Conservation (phyloP, 2,113 vertebrate genomes). For the Mobula hypostoma region DNA sequence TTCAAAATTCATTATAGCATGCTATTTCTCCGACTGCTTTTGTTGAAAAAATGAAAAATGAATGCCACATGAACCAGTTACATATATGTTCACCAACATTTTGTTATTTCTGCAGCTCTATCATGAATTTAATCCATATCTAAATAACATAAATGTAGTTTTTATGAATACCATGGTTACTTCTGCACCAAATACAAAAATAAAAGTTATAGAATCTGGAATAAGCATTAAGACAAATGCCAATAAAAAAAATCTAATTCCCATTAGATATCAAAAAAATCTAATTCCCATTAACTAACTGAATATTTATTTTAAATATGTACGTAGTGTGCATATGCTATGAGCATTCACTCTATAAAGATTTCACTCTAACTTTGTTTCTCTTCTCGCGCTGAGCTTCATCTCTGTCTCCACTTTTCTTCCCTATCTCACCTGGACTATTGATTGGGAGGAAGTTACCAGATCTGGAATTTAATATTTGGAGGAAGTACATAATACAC, state of each 20-base stretch:
- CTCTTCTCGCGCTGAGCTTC: background rate
- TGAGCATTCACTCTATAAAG: background rate
- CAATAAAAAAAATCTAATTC: background rate
- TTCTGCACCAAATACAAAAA: background rate
- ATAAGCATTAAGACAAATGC: background rate
- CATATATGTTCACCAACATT: background rate
- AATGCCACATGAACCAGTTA: background rate
- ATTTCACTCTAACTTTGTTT: background rate
- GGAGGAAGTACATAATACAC: background rate
- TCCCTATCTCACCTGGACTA: background rate
- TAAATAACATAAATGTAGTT: background rate
- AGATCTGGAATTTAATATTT: background rate
- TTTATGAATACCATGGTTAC: background rate
- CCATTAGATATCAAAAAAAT: background rate
- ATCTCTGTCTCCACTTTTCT: background rate
- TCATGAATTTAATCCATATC: background rate
- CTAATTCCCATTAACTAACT: background rate
- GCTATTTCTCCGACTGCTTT: background rate
- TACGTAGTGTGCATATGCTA: background rate
- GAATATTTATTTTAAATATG: background rate
- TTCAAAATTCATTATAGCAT: background rate
- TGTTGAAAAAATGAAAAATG: background rate
- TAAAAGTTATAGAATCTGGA: background rate
- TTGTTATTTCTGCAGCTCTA: background rate
- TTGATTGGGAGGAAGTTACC: background rate